Base-by-base conservation (phyloP, 2,888 invertebrate species). In the Agriopis marginaria region DNA sequence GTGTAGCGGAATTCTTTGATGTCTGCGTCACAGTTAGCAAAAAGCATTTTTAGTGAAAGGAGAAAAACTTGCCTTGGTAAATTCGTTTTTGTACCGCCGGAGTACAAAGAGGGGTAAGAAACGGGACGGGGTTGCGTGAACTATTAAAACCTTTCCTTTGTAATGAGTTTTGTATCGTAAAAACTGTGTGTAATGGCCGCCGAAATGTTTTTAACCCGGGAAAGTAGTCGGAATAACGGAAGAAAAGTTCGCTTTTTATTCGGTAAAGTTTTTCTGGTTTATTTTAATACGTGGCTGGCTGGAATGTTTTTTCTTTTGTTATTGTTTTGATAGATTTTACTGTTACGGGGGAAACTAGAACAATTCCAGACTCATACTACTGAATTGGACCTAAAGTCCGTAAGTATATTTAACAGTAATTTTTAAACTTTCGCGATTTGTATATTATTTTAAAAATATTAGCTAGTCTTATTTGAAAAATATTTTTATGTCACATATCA, bases 1-100 rank as follows among this genome's bases (percentile, higher is more conserved):
- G 77, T 88, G 83, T 85, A 87, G 68, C 71, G 64, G 72, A 72
- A 78, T 79, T 80, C 86, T 87, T 87, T 87, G 87, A 87, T 74
- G 79, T 83, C 73, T 80, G 73, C 81, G 79, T 82, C 82, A 81
- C 82, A 79, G 82, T 78, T 49, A 56, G 60, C 14, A 82, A 84
- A 84, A 83, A 86, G 79, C 79, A 73, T 82, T 86, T 84, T 70
- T 80, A 77, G 79, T 73, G 75, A 76, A 78, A 80, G 73, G 78
- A 76, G 80, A 81, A 82, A 83, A 82, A 78, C 66, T 84, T 80
- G 77, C 66, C 74, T 72, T 67, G 76, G 75, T 77, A 86, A 84
- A 84, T 86, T 85, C 82, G 82, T 84, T 87, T 83, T 82, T 76
- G 73, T 72, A 78, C 77, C 74, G 67, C 75, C 76, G 73, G 45